Conservation (phyloP, 2,113 vertebrate genomes). For the Cervus canadensis region DNA sequence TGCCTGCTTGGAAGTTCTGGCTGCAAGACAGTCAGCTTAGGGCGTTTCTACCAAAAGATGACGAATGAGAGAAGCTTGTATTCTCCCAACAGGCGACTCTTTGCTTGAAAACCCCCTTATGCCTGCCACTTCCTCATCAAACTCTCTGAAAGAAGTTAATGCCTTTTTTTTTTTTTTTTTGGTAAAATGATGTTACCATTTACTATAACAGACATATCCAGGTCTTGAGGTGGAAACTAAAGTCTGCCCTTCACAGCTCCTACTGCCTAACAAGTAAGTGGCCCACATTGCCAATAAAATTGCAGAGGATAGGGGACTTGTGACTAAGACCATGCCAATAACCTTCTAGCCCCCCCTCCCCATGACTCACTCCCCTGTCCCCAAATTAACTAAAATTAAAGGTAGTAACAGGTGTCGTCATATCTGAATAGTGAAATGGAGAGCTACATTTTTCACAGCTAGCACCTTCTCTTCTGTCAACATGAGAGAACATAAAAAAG, state of each 20-base stretch:
- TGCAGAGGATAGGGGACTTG: not conserved
- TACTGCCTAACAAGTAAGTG: not conserved
- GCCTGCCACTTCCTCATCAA: not conserved
- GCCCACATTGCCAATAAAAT: not conserved
- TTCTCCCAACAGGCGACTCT: not conserved
- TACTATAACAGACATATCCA: not conserved
- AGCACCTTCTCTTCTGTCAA: not conserved
- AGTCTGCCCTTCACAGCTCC: not conserved
- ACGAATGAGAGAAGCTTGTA: conserved; percentile 22
- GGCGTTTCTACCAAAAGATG: not conserved
- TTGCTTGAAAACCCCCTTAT: not conserved
- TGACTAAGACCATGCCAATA: not conserved
- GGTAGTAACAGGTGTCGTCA: conserved; percentile 80
- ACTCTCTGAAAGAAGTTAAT: not conserved
- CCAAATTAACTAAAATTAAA: conserved; percentile 55
- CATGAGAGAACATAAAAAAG: not conserved
- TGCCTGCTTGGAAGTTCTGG: not conserved
- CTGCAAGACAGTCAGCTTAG: not conserved
- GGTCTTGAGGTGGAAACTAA: not conserved
- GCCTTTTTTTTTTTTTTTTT: not conserved
- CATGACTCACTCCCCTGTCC: conserved; percentile 1
- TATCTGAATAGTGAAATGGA: not conserved
- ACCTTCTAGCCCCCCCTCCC: not conserved
- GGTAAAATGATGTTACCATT: conserved; percentile 15
- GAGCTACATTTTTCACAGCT: not conserved